Evolutionary conservation across 2,797 vertebrate genomes (phyloP), one percentile per base, ranked within the genome.

Genomic region (Threskiornis aethiopicus): DNA sequence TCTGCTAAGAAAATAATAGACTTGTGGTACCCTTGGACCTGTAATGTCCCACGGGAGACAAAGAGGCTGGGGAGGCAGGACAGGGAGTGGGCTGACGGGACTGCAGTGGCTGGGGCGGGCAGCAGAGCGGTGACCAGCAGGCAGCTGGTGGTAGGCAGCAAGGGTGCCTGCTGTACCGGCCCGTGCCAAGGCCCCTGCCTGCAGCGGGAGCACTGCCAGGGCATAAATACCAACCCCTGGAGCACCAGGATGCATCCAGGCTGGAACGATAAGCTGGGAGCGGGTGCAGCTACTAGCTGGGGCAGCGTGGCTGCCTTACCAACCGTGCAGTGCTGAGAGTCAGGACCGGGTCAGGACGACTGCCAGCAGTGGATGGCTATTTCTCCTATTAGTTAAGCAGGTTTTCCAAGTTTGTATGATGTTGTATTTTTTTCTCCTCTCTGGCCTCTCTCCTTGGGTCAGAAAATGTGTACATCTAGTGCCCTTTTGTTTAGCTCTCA

Each of bases 401-500:
- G 79, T 89, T 95, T 96, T 85, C 95, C 89, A 95, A 96, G 94
- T 91, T 95, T 91, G 87, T 69, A 70, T 31, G 49, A 75, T 58
- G 73, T 10, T 52, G 47, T 29, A 69, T 47, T 61, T 95, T 93
- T 62, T 51, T 87, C 55, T 92, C 35, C 87, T 96, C 72, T 21
- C 4, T 72, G 89, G 79, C 89, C 75, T 85, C 70, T 82, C 71
- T 78, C 28, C 71, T 89, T 78, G 69, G 61, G 82, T 90, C 91
- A 96, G 87, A 96, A 94, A 89, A 96, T 96, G 90, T 95, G 90
- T 97, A 97, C 1, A 4, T 96, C 89, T 96, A 55, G 84, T 84
- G 64, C 13, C 65, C 76, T 95, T 91, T 93, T 95, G 96, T 97
- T 97, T 97, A 97, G 89, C 49, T 93, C 79, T 95, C 33, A 78